Percentiles rank a stretch among this genome's conserved stretches.
These are phyloP conservation scores for Xestia c-nigrum DNA, from an alignment of 2,888 invertebrate species.

Conservation along the genomic window DNA sequence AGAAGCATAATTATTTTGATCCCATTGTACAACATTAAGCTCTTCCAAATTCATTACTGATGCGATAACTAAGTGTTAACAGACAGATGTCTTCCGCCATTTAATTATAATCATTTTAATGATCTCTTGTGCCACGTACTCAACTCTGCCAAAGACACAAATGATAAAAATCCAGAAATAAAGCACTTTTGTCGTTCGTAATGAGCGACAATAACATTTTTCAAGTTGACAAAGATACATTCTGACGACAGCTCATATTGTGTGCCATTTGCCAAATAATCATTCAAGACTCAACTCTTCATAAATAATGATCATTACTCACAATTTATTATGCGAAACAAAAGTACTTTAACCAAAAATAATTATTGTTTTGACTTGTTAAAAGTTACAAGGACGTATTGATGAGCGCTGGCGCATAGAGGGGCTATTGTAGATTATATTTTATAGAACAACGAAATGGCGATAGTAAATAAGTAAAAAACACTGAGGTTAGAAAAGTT, in stretches of 20 bases:
- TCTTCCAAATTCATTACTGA: background rate
- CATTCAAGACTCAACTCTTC: constrained; percentile 48
- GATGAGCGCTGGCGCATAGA: background rate
- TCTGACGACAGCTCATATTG: constrained; percentile 36
- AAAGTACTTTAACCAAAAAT: constrained; percentile 30
- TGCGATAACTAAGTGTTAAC: constrained; percentile 5
- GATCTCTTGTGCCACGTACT: background rate
- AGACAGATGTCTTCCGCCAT: constrained; percentile 9
- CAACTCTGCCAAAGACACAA: constrained; percentile 32
- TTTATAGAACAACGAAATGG: background rate
- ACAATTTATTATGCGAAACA: constrained; percentile 39
- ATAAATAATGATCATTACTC: constrained; percentile 54
- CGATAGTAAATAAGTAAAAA: background rate
- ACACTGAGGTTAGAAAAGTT: background rate
- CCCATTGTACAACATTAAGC: background rate
- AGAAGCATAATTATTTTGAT: background rate
- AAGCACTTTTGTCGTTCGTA: constrained; percentile 37
- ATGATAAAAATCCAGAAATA: constrained; percentile 42
- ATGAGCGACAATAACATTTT: constrained; percentile 36
- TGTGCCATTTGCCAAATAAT: constrained; percentile 59
- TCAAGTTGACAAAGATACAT: constrained; percentile 49
- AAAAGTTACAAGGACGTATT: constrained; percentile 4
- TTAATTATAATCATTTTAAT: constrained; percentile 28
- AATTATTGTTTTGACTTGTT: constrained; percentile 27
- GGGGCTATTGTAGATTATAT: background rate